A percentile compares a stretch with the other conserved stretches of the same genome.
phyloP scores from a whole-genome alignment of 2,113 vertebrate genomes.

The Ginglymostoma cirratum region DNA sequence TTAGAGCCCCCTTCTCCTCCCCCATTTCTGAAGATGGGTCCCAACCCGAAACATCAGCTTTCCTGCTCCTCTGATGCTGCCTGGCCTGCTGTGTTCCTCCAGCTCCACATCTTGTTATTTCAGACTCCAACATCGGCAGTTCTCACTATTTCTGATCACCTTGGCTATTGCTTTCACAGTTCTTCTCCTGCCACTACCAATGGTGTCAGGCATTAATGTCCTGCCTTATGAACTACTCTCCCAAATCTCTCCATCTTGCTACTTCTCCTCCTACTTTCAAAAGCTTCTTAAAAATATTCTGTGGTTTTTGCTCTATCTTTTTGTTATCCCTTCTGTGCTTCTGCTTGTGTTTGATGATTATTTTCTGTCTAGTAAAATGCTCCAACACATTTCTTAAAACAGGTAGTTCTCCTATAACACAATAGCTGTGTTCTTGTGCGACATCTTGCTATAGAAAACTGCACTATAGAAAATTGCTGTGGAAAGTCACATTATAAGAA shows the following conservation, averaged over 20 bases:
- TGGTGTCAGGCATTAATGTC: background rate
- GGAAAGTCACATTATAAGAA: too few species aligned
- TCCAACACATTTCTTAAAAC: background rate
- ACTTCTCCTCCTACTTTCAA: background rate
- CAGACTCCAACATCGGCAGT: too few species aligned
- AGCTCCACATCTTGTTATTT: too few species aligned
- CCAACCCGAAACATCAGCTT: too few species aligned
- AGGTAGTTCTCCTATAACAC: too few species aligned
- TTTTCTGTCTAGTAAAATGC: background rate
- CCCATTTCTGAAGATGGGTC: too few species aligned
- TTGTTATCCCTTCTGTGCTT: background rate
- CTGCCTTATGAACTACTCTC: background rate
- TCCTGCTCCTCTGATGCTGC: too few species aligned
- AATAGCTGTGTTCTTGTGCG: too few species aligned
- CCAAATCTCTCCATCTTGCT: background rate
- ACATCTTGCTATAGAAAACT: too few species aligned
- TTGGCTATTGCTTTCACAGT: background rate
- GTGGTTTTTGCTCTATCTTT: background rate
- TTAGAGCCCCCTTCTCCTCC: too few species aligned
- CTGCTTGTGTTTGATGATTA: background rate
- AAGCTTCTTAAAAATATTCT: background rate
- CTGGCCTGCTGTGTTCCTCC: too few species aligned
- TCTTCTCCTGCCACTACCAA: background rate
- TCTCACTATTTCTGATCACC: background rate
- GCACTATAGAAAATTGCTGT: too few species aligned